Evolutionary conservation across 2,113 vertebrate species (phyloP).

Genomic region (Anhinga anhinga): DNA sequence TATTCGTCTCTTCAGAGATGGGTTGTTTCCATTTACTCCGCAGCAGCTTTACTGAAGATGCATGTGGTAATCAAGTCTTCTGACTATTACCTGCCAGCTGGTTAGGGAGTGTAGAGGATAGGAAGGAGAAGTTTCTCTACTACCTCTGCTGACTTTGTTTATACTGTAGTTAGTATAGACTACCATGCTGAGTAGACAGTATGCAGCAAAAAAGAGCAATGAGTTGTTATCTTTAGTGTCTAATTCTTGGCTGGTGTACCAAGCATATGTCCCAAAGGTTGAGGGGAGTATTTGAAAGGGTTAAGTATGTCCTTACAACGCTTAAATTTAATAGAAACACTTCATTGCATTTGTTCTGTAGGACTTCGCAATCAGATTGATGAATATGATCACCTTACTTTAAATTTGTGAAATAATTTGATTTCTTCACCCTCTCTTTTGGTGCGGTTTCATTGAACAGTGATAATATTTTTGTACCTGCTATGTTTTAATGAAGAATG

Average conservation of each 20-base stretch:
- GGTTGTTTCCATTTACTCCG: not conserved
- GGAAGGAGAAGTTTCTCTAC: not conserved
- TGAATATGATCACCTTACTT: not conserved
- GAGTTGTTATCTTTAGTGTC: not conserved
- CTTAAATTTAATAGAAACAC: not conserved
- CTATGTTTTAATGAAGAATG: not conserved
- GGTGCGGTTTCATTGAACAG: not conserved
- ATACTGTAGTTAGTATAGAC: not conserved
- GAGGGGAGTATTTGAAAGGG: not conserved
- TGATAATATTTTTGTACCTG: not conserved
- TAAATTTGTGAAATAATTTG: not conserved
- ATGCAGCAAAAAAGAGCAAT: not conserved
- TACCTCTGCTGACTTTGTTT: not conserved
- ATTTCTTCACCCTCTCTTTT: not conserved
- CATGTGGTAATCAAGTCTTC: not conserved
- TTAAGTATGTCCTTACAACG: not conserved
- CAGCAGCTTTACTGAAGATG: not conserved
- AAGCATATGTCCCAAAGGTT: not conserved
- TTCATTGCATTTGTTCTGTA: not conserved
- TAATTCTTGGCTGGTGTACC: not conserved
- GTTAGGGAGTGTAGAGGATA: not conserved
- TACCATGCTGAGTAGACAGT: not conserved
- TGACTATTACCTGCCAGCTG: not conserved
- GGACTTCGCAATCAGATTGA: not conserved
- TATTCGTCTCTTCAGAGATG: not conserved